phyloP scores from a whole-genome alignment of 2,888 invertebrate species.

The Chloroclysta siterata region DNA sequence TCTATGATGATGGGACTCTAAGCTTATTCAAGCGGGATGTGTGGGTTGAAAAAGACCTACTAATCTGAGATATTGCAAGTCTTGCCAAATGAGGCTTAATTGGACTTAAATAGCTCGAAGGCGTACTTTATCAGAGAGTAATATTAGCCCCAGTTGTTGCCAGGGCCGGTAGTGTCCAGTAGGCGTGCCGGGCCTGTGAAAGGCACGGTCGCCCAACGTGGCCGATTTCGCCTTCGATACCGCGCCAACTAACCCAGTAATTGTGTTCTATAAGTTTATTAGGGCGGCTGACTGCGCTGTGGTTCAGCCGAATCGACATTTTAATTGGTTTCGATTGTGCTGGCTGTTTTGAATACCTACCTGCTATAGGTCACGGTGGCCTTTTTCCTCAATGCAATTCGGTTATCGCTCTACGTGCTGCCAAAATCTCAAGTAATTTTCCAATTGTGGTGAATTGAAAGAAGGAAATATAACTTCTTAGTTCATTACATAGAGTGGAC shows the following conservation, averaged over 20 bases:
- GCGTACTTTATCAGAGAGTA: slow-evolving; percentile 47
- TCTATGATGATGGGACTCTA: slow-evolving; percentile 39
- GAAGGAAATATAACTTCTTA: slow-evolving; percentile 46
- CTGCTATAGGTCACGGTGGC: slow-evolving; percentile 56
- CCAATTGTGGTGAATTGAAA: slow-evolving; percentile 33
- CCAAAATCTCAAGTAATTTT: slow-evolving; percentile 30
- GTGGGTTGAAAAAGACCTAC: slow-evolving; percentile 40
- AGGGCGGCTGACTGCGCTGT: slow-evolving; percentile 34
- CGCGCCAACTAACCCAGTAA: slow-evolving; percentile 53
- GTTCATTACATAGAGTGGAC: slow-evolving; percentile 52
- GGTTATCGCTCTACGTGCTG: slow-evolving; percentile 17
- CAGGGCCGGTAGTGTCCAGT: slow-evolving; percentile 50
- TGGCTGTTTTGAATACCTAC: slow-evolving; percentile 51
- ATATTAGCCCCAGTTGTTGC: slow-evolving; percentile 50
- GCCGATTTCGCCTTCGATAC: slow-evolving; percentile 72
- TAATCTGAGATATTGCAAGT: slow-evolving; percentile 24
- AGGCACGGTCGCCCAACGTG: slow-evolving; percentile 68
- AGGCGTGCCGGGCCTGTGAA: slow-evolving; percentile 70
- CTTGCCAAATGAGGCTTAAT: slow-evolving; percentile 48
- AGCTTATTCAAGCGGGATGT: slow-evolving; percentile 36
- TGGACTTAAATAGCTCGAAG: slow-evolving; percentile 51
- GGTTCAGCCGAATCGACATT: slow-evolving; percentile 50
- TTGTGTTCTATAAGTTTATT: slow-evolving; percentile 59
- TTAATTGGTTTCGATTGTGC: slow-evolving; percentile 67
- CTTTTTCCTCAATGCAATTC: slow-evolving; percentile 46